Evolutionary conservation across 1,140 invertebrate species (phyloP), one percentile per base, ranked within the genome.

Genomic region (Bombus picipes): DNA sequence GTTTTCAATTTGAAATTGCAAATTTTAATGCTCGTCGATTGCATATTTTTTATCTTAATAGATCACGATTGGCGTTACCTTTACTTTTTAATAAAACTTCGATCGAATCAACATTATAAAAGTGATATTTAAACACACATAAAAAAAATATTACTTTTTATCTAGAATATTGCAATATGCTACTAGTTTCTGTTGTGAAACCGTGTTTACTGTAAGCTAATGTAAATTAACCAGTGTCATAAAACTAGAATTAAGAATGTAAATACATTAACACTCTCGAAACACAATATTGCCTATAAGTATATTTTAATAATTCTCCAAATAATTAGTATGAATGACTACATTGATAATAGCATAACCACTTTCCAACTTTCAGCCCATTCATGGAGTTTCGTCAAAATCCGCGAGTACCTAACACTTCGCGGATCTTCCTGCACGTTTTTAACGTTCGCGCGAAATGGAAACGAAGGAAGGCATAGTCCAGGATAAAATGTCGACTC

Each of bases 401-500:
- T 10, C n/a, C 47, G 18, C 47, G 18, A 53, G 5, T 53, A 22
- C 6, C 47, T 53, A 8, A 53, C 47, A 53, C 18, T 53, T 53
- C 0, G 18, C 6, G 18, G 18, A 53, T 66, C n/a, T n/a, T n/a
- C 5, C 12, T 9, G 25, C 1, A 10, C 74, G 34, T 53, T 76
- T 76, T 76, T 59, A 57, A 32, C 28, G 13, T 1, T 34, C 25
- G 13, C 72, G 72, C n/a, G 15, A 74, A 74, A 74, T 57, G 47
- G 34, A 37, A 28, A 34, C 43, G 73, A 53, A 53, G 37, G 3
- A 15, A 25, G 6, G 41, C 28, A 32, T 22, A 74, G 43, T 77
- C 15, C 76, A 78, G 76, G 62, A 66, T 78, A 39, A 53, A 70
- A 76, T 32, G n/a, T 13, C 47, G 72, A 34, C 37, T n/a, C 65